Conservation (phyloP, 1,140 invertebrate genomes). For the Bombus picipes region DNA sequence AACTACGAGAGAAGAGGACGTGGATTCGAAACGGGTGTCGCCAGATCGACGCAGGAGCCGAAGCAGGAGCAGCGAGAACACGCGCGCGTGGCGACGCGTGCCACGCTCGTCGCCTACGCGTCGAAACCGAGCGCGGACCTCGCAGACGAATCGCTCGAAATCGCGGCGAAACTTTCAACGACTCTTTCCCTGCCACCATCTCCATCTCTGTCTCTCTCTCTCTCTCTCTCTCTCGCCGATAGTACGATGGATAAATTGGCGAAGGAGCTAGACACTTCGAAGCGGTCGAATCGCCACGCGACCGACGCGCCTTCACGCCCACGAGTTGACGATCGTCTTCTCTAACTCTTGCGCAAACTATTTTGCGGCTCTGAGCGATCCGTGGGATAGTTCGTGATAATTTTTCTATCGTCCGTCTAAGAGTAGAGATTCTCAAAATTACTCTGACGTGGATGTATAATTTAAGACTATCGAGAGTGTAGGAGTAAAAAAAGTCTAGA, state of each 20-base stretch:
- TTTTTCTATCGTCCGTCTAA: too few relatives aligned
- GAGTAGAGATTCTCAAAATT: too few relatives aligned
- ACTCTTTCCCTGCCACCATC: neutral
- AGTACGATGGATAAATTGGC: neutral
- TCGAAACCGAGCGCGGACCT: neutral
- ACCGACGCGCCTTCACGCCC: constrained; percentile 13
- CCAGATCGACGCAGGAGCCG: constrained; percentile 1
- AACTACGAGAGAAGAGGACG: neutral
- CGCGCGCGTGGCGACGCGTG: constrained; percentile 62
- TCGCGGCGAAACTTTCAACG: neutral
- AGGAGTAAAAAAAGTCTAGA: too few relatives aligned
- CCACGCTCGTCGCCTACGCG: constrained; percentile 58
- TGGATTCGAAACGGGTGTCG: constrained; percentile 16
- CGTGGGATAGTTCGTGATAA: too few relatives aligned
- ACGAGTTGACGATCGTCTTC: neutral
- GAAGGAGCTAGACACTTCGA: neutral
- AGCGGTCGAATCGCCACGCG: constrained; percentile 19
- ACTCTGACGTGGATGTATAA: too few relatives aligned
- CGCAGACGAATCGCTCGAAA: neutral
- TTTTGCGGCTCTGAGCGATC: neutral
- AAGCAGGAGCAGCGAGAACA: constrained; percentile 15
- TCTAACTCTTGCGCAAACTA: constrained; percentile 6
- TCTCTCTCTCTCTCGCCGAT: neutral
- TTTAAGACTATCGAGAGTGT: neutral
- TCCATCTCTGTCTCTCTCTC: neutral